These are phyloP conservation scores for Microcebus lehilahytsara DNA, from an alignment of 2,113 vertebrate species.

Conservation along the genomic window DNA sequence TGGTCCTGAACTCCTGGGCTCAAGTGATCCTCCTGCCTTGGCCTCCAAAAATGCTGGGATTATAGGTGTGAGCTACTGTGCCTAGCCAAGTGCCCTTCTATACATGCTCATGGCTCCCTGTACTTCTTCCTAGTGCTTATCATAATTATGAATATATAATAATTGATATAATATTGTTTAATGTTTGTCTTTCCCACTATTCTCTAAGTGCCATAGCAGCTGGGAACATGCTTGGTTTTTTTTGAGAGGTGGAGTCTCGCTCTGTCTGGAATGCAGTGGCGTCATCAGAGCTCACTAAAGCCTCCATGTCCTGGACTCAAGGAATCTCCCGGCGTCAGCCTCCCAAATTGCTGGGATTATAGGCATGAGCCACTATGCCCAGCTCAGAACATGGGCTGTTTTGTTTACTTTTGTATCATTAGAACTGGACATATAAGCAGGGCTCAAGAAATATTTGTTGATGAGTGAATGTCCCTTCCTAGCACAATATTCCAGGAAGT, in stretches of 20 bases:
- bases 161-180: not conserved
- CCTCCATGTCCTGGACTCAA: too few relatives aligned
- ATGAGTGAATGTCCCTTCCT: not conserved
- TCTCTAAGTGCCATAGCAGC: not conserved
- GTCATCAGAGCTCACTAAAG: too few relatives aligned
- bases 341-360: too few relatives aligned
- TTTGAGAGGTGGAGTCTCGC: too few relatives aligned
- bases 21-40: too few relatives aligned
- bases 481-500: not conserved
- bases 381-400: not conserved
- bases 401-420: not conserved
- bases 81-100: not conserved
- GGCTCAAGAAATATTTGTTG: not conserved
- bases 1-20: too few relatives aligned
- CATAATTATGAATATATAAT: constrained; percentile 19
- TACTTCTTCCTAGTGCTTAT: not conserved
- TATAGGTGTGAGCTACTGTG: too few relatives aligned
- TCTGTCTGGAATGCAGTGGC: too few relatives aligned
- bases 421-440: not conserved
- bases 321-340: too few relatives aligned
- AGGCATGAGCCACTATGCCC: too few relatives aligned
- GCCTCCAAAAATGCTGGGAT: too few relatives aligned
- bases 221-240: not conserved
- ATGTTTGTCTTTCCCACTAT: not conserved
- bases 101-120: not conserved